These are phyloP conservation scores for Catocala fraxini DNA, from an alignment of 2,888 invertebrate species.

Conservation along the genomic window DNA sequence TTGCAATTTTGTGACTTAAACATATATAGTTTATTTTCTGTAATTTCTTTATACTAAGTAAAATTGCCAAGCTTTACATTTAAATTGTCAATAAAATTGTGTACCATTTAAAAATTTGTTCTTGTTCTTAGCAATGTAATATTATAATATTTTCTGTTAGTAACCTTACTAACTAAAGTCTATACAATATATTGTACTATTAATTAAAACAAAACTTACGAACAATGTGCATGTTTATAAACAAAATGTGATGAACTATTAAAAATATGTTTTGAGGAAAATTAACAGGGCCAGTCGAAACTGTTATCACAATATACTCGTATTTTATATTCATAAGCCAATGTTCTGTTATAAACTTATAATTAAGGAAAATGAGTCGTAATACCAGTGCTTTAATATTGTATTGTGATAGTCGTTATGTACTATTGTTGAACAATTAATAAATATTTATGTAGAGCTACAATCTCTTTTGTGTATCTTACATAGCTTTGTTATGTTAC, in stretches of 20 bases:
- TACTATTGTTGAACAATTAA: too few species aligned
- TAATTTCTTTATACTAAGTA: constrained; percentile 24
- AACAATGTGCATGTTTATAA: constrained; percentile 55
- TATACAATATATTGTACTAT: constrained; percentile 54
- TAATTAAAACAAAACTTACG: constrained; percentile 54
- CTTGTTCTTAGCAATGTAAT: constrained; percentile 37
- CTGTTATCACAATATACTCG: not conserved
- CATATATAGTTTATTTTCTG: constrained; percentile 22
- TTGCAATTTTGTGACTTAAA: constrained; percentile 58
- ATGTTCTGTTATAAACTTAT: too few species aligned
- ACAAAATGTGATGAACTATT: constrained; percentile 50
- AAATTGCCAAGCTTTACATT: constrained; percentile 35
- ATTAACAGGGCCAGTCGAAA: constrained; percentile 32
- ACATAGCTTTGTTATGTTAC: constrained; percentile 22
- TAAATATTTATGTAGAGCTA: too few species aligned
- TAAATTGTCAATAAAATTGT: constrained; percentile 12
- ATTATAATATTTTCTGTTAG: constrained; percentile 40
- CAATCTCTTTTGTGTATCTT: not conserved
- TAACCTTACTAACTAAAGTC: constrained; percentile 46
- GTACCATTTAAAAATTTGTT: constrained; percentile 23
- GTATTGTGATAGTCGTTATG: too few species aligned
- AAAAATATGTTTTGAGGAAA: constrained; percentile 43
- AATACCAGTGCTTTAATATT: too few species aligned
- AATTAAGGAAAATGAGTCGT: too few species aligned
- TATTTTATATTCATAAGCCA: not conserved